Evolutionary conservation across 1,140 invertebrate species (phyloP), one percentile per base, ranked within the genome.

Genomic region (Cepaea nemoralis): DNA sequence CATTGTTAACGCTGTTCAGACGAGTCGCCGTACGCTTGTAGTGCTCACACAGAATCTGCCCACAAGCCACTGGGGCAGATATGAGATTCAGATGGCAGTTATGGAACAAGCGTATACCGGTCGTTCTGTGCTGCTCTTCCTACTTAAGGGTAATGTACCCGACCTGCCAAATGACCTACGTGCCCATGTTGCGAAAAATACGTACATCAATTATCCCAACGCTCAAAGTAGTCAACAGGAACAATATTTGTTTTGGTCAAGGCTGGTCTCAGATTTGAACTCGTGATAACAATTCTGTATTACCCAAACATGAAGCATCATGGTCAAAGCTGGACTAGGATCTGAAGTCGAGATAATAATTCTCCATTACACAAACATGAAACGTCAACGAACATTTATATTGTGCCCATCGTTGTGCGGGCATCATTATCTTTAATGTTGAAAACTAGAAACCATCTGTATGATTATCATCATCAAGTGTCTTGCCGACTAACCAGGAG

Each of bases 11-110:
- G 93, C 93, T 83, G 93, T 95, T 48, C 92, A 93, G 31, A 92
- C 92, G 74, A 94, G 94, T 87, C 92, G 93, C 70, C 93, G 93
- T 88, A 93, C 94, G 31, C 88, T 95, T 50, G 88, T 94, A 33
- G 87, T 95, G n/a, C 91, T 95, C 50, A 94, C 93, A 80, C 92
- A 94, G 85, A 91, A 92, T 55, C 94, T 94, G 86, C 91, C 93
- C 0, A 92, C 93, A 82, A 94, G 94, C 22, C 92, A 94, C 39
- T 95, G 94, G 94, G 94, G 94, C 86, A 84, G 92, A 67, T 95
- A 94, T 93, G 94, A 95, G 87, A 93, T 93, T 22, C 93, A 94
- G 81, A 90, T 88, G 87, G 86, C 87, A 6, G 63, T 81, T 42
- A 85, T 87, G 85, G 86, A 89, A 33, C 81, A 82, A 35, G 73